Base-by-base conservation (phyloP, 2,113 vertebrate species). In the Siniperca knerii region DNA sequence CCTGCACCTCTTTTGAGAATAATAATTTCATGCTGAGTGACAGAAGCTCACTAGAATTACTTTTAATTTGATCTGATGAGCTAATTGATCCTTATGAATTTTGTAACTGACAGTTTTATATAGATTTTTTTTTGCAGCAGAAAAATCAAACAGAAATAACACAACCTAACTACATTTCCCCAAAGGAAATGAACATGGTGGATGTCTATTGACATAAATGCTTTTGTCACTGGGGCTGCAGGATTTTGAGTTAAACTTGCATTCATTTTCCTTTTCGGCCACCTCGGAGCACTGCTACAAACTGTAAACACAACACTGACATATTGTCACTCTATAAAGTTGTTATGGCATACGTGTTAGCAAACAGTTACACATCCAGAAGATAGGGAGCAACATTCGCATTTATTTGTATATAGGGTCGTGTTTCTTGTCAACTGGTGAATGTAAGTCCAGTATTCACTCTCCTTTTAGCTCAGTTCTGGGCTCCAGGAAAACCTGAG, bases 11-110 rank as follows among this genome's bases (percentile, higher is more conserved):
- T 10, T 21, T 48, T 8, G 12, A 18, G 33, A 54, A 61, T 67
- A 77, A 77, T 29, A 61, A 57, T 44, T 68, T 25, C 72, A 80
- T 29, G 42, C 55, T 55, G 70, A 65, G 55, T 55, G 65, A 80
- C 62, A 61, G 55, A 16, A 74, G 82, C 73, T 20, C 42, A 67
- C 60, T 18, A n/a, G 6, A 52, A 67, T 79, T 20, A 33, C 55
- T 82, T 77, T 52, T 37, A 75, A 74, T 65, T 40, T 54, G 33
- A 37, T 78, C 5, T 11, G 11, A 54, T n/a, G 23, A 64, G 58
- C 70, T 64, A 42, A 42, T 25, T 29, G 10, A 54, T 44, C 11
- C 4, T 25, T 64, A 12, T 64, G 33, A 54, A 50, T 61, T 18
- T 8, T 54, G 16, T 15, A 54, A 54, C 23, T 54, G 15, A 4